Evolutionary conservation across 1,140 invertebrate genomes (phyloP).

Genomic region (Chironomus striatipennis): DNA sequence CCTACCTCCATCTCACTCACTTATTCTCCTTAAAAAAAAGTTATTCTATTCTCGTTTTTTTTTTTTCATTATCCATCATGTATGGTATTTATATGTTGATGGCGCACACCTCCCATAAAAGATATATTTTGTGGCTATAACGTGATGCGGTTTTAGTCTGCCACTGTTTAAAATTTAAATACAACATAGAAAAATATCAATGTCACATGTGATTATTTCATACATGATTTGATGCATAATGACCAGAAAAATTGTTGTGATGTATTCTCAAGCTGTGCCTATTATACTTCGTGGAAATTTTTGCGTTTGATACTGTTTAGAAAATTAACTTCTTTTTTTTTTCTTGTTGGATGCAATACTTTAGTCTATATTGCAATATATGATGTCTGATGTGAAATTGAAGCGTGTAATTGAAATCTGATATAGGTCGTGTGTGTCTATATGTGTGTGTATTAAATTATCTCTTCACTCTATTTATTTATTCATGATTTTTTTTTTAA

Average conservation of each 20-base stretch:
- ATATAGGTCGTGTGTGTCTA: conserved; percentile 7
- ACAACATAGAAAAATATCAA: conserved; percentile 20
- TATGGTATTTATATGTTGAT: too few species aligned
- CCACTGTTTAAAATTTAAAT: conserved; percentile 3
- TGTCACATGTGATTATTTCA: conserved; percentile 18
- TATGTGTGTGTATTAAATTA: neutral
- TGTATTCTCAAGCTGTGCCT: conserved; percentile 11
- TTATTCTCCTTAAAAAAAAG: neutral
- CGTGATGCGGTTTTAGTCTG: conserved; percentile 16
- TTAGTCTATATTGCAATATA: neutral
- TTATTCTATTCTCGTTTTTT: neutral
- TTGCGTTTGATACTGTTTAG: conserved; percentile 1
- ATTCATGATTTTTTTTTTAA: neutral
- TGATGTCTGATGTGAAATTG: neutral
- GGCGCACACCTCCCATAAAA: conserved; percentile 5
- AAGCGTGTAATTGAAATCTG: conserved; percentile 12
- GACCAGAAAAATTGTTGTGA: conserved; percentile 4
- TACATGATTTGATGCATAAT: conserved; percentile 22
- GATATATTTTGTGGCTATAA: neutral
- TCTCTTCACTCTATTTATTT: neutral
- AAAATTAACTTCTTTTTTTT: neutral
- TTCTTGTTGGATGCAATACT: neutral
- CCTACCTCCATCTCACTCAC: neutral
- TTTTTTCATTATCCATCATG: too few species aligned
- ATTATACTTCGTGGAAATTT: conserved; percentile 11